phyloP scores from a whole-genome alignment of 2,113 vertebrate species.

The cat (Felis catus) region F.catus_Fca126_mat1.0 CM031415.1:191397001-191397500 shows the following conservation, averaged over 20 bases:
- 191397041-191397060: background rate
- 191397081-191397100: background rate
- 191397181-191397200: background rate
- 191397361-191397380: background rate
- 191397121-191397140: background rate
- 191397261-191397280: background rate
- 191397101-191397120: background rate
- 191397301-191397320: background rate
- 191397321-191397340: background rate
- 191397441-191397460: background rate
- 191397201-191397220: background rate
- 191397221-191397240: background rate
- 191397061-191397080: background rate
- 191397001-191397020: background rate
- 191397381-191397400: background rate
- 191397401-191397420: background rate
- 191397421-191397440: background rate
- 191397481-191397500: background rate
- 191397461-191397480: constrained; percentile 11
- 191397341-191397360: background rate
- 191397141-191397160: background rate
- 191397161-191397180: background rate
- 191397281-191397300: background rate
- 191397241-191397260: background rate
- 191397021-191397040: background rate